Evolutionary conservation across 2,888 invertebrate genomes (phyloP).

Genomic region (Eristalinus sepulchralis): DNA sequence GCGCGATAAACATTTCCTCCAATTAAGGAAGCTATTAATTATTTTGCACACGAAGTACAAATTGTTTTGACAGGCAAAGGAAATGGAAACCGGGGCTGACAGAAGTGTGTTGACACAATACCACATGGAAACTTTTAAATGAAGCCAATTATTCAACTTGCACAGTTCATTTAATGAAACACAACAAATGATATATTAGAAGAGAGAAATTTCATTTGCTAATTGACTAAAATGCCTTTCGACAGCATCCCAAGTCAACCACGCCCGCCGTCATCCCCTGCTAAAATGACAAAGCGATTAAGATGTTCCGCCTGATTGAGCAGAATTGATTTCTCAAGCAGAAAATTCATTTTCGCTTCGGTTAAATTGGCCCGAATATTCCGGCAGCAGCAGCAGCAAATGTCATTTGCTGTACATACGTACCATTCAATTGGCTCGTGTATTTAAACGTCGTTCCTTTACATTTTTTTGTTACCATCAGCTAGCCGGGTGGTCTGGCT

Average conservation of each 20-base stretch:
- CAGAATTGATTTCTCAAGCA: conserved; percentile 61
- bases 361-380: conserved; percentile 45
- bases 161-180: neutral
- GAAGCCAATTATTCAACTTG: neutral
- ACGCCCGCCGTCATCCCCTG: neutral
- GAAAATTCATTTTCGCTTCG: conserved; percentile 64
- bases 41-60: no score
- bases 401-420: conserved; percentile 58
- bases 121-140: neutral
- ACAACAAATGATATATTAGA: neutral
- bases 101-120: neutral
- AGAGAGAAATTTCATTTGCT: neutral
- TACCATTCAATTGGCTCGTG: conserved; percentile 24
- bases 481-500: neutral
- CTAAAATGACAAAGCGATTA: conserved; percentile 64
- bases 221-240: conserved; percentile 9
- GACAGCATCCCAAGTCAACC: neutral
- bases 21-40: no score
- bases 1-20: no score
- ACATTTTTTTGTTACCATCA: neutral
- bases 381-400: conserved; percentile 6
- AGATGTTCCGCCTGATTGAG: conserved; percentile 65
- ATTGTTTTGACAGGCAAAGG: no score
- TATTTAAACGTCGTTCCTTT: neutral
- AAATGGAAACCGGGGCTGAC: no score